Conservation (phyloP, 2,113 vertebrate species). For the Corythoichthys haematopterus region DNA sequence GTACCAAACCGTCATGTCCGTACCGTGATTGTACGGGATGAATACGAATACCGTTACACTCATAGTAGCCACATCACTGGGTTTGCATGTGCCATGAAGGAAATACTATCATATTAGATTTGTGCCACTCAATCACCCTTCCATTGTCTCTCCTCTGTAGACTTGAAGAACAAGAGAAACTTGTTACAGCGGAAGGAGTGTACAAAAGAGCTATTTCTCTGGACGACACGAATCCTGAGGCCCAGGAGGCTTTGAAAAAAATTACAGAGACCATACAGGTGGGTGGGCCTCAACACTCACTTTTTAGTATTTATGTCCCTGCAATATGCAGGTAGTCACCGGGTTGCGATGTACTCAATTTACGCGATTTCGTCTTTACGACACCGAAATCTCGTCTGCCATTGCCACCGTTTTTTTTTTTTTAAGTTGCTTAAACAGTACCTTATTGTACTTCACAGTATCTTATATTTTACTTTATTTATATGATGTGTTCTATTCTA, state of each 20-base stretch:
- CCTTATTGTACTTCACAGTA: too few relatives aligned
- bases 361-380: too few relatives aligned
- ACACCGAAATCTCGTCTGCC: too few relatives aligned
- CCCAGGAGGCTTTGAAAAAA: constrained; percentile 84
- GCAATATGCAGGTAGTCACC: too few relatives aligned
- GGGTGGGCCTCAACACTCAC: constrained; percentile 60
- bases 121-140: neutral
- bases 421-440: too few relatives aligned
- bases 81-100: neutral
- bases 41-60: too few relatives aligned
- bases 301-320: neutral
- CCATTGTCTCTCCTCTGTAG: constrained; percentile 51
- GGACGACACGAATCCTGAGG: constrained; percentile 85
- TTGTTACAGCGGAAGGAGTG: constrained; percentile 86
- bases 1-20: too few relatives aligned
- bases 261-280: constrained; percentile 92
- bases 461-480: too few relatives aligned
- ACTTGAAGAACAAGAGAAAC: constrained; percentile 91
- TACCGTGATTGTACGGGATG: too few relatives aligned
- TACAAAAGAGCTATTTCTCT: constrained; percentile 86
- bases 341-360: too few relatives aligned
- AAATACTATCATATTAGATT: neutral
- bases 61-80: neutral
- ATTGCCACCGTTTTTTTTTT: too few relatives aligned
- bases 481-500: too few relatives aligned